Evolutionary conservation across 2,113 vertebrate genomes (phyloP), one percentile per base, ranked within the genome.

Genomic region (Gila orcuttii): DNA sequence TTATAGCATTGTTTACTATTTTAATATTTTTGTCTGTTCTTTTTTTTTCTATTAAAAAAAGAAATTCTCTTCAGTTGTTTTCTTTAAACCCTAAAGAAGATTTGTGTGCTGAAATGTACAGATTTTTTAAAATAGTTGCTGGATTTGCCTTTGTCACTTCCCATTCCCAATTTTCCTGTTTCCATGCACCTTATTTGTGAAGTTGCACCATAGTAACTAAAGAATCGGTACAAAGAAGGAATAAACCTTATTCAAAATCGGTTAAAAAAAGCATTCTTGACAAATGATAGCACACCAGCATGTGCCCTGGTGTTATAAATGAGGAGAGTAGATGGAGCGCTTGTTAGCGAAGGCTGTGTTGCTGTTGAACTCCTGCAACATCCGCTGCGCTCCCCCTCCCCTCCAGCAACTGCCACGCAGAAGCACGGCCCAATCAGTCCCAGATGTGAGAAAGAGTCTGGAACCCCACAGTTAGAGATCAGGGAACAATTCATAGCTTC

Each of bases 361-460:
- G 62, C 82, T 75, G 82, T 69, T 60, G n/a, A 85, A 74, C 78
- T 59, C 77, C 60, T 79, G 78, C 86, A 86, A 86, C 82, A 87
- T 90, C 90, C 84, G 86, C 86, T 82, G 52, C 13, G 73, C 47
- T 55, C 74, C 45, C 80, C 75, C 50, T 83, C 62, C 36, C 75
- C 73, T 77, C 84, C 85, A 62, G 77, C 79, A n/a, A 62, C 66
- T 83, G 87, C 83, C 88, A 88, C 81, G 86, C 85, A 83, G 84
- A 77, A 68, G 57, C 84, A 57, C 28, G 21, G 75, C 87, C 50
- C 50, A 84, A 91, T 89, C 87, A 89, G 50, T 87, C 77, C 90
- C 90, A 91, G 87, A 90, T 91, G 90, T 90, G 57, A 83, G 79
- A 78, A 62, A 45, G 33, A 39, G 31, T n/a, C 15, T 69, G 82